Evolutionary conservation across 2,888 invertebrate species (phyloP).

Genomic region (Sepiola atlantica): DNA sequence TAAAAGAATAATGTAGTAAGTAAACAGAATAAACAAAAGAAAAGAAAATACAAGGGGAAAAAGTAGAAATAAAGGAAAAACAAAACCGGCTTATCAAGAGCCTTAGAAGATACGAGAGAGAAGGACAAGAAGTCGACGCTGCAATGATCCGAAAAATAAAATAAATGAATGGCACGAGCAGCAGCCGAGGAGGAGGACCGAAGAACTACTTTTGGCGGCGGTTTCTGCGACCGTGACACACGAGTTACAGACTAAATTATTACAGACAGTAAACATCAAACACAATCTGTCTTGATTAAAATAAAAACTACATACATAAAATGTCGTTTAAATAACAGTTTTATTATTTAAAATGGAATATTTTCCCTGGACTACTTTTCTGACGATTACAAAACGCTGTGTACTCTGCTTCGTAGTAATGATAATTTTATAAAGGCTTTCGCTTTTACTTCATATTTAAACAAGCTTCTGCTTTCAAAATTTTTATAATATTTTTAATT

Average conservation of each 20-base stretch:
- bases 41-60: slow-evolving; percentile 32
- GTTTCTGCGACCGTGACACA: neutral
- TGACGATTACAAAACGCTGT: neutral
- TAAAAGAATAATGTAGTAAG: neutral
- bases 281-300: neutral
- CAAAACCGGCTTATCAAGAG: slow-evolving; percentile 32
- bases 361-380: neutral
- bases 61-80: slow-evolving; percentile 32
- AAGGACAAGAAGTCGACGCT: slow-evolving; percentile 10
- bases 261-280: neutral
- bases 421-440: neutral
- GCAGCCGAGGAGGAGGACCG: neutral
- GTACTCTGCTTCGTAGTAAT: slow-evolving; percentile 7
- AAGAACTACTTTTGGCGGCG: slow-evolving; percentile 1
- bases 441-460: neutral
- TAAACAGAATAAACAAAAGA: neutral
- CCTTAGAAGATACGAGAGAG: slow-evolving; percentile 32
- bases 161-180: slow-evolving; percentile 3
- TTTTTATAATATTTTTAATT: too few relatives aligned
- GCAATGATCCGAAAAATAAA: slow-evolving; percentile 19
- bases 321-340: neutral
- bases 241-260: neutral
- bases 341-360: neutral
- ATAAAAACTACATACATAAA: neutral
- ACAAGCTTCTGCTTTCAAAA: too few relatives aligned